A percentile compares a stretch with the other conserved stretches of the same genome.
Evolutionary conservation across 2,888 invertebrate species (phyloP).

Genomic region (Pyrrhia umbra): DNA sequence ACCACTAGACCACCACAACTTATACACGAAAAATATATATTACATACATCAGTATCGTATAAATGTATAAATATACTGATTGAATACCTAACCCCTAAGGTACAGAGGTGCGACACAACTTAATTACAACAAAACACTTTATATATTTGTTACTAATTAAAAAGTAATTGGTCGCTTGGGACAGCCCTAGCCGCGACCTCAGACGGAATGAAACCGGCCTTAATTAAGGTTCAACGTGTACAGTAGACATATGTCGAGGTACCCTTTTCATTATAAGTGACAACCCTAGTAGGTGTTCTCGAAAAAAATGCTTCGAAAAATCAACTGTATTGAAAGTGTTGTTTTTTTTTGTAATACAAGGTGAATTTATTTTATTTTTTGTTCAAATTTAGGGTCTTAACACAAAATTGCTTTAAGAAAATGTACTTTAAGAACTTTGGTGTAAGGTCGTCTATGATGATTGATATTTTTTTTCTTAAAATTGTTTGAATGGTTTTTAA

Average conservation of each 20-base stretch:
- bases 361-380: background rate
- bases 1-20: too few relatives aligned
- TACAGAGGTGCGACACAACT: constrained; percentile 38
- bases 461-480: too few relatives aligned
- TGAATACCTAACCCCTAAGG: constrained; percentile 18
- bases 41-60: too few relatives aligned
- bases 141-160: constrained; percentile 80
- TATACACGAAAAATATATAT: too few relatives aligned
- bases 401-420: too few relatives aligned
- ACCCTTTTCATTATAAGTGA: constrained; percentile 81
- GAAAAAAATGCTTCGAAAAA: constrained; percentile 36
- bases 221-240: constrained; percentile 77
- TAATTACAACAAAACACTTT: constrained; percentile 65
- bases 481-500: too few relatives aligned
- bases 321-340: constrained; percentile 10
- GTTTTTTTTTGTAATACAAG: background rate
- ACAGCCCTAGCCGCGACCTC: constrained; percentile 66
- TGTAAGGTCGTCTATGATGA: background rate
- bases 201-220: constrained; percentile 78
- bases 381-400: too few relatives aligned
- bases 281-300: constrained; percentile 43
- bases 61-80: constrained; percentile 20
- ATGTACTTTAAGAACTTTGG: too few relatives aligned
- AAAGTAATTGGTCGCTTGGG: constrained; percentile 76
- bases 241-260: constrained; percentile 71